Evolutionary conservation across 2,888 invertebrate species (phyloP), one percentile per base, ranked within the genome.

Genomic region (Heteromurus nitidus): DNA sequence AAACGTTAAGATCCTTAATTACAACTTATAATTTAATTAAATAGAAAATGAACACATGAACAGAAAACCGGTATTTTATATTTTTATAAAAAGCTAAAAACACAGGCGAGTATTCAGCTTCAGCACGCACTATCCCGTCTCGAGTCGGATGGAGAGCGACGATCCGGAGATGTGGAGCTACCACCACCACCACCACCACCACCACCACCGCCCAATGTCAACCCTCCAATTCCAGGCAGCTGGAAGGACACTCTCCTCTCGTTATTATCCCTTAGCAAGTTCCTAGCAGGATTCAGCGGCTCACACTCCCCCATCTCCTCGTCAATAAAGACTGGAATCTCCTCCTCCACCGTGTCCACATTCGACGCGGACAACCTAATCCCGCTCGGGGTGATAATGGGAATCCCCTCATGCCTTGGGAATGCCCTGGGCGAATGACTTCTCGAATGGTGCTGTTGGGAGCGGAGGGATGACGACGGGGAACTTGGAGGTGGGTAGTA

Each of bases 241-340:
- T 77, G 77, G 53, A 77, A 77, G 28, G 69, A 69, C 1, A 77
- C 77, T 18, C 77, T 18, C 5, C 77, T n/a, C 22, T 77, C 68
- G 20, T 69, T 68, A 36, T 20, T 26, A 7, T 44, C 65, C 65
- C 44, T 26, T 16, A 24, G 50, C 5, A 18, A n/a, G 50, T 3
- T 5, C n/a, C 18, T 3, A 18, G 5, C 9, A 5, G 50, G 20
- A n/a, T n/a, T 50, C 50, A 50, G 9, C 3, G 50, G 9, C 11
- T n/a, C 50, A 5, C 3, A 55, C 55, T 26, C 13, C 2, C 3
- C 24, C 3, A 53, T 22, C 3, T 20, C 44, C 18, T 24, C 13
- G 1, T 42, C 44, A 7, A 13, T 67, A 11, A 50, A 36, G 2
- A 20, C 3, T 2, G 50, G 28, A 16, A 20, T 24, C 22, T 26